phyloP scores from a whole-genome alignment of 2,797 vertebrate genomes.

The Lycodopsis pacificus region DNA sequence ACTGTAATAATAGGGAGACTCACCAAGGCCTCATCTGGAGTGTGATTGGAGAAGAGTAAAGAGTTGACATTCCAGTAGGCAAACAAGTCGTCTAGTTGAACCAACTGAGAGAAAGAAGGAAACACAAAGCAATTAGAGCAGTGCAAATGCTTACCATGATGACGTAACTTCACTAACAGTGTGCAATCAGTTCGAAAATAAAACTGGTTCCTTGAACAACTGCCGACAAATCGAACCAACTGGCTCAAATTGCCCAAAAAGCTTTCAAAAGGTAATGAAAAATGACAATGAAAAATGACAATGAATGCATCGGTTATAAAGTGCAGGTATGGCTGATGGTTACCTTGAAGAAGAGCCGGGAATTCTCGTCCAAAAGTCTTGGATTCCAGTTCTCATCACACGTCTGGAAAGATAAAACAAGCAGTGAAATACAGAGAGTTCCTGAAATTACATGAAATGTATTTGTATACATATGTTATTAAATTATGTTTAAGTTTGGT shows the following conservation, averaged over 20 bases:
- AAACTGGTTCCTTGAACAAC: neutral
- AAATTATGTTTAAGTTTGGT: neutral
- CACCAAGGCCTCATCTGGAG: constrained; percentile 90
- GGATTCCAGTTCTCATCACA: constrained; percentile 94
- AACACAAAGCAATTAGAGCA: constrained; percentile 29
- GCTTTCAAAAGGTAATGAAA: neutral
- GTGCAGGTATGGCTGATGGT: neutral
- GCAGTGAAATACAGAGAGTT: neutral
- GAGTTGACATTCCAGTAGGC: constrained; percentile 98
- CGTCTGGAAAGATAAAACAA: constrained; percentile 83
- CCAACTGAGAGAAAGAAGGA: constrained; percentile 83
- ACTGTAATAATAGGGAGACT: constrained; percentile 65
- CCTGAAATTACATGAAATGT: neutral
- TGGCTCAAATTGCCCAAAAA: neutral
- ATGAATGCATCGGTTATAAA: neutral
- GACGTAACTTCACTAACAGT: constrained; percentile 3
- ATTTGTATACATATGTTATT: neutral
- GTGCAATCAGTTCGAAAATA: neutral
- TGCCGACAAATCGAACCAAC: neutral
- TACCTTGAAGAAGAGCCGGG: constrained; percentile 96
- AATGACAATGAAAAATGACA: neutral
- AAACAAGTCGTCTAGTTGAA: constrained; percentile 94
- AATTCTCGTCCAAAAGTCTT: constrained; percentile 92
- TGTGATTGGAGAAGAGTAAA: constrained; percentile 89
- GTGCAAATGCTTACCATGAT: neutral